Evolutionary conservation across 2,888 invertebrate genomes (phyloP).

Genomic region (Lycophotia porphyrea): DNA sequence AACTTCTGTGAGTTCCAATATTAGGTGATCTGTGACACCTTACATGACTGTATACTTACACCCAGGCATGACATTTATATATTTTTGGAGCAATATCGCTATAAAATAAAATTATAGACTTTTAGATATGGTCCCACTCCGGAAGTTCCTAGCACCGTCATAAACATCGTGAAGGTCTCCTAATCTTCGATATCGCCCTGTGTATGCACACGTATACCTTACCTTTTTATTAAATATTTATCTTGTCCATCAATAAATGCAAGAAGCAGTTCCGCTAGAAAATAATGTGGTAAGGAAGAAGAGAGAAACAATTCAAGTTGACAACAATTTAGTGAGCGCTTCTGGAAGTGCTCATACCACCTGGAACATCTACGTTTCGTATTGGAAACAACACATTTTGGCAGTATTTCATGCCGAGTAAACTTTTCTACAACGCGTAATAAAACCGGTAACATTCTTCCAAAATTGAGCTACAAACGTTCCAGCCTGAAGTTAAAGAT

Average conservation of each 20-base stretch:
- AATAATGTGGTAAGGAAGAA: not conserved
- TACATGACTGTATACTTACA: not conserved
- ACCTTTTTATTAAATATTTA: constrained; percentile 3
- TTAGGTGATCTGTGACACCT: not conserved
- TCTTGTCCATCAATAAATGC: not conserved
- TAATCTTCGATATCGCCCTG: constrained; percentile 30
- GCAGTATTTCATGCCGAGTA: not conserved
- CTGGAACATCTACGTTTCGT: not conserved
- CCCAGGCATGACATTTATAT: constrained; percentile 4
- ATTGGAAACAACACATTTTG: not conserved
- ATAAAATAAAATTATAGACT: constrained; percentile 16
- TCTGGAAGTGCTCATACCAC: not conserved
- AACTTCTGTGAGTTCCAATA: not conserved
- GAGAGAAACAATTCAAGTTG: not conserved
- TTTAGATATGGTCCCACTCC: constrained; percentile 1
- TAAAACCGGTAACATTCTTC: not conserved
- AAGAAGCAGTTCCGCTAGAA: not conserved
- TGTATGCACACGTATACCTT: not conserved
- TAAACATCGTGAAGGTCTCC: constrained; percentile 32
- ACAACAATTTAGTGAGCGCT: not conserved
- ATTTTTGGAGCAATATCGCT: constrained; percentile 1
- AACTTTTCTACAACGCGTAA: not conserved
- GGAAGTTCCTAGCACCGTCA: constrained; percentile 8
- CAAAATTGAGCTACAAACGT: constrained; percentile 1
- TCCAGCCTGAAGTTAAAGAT: constrained; percentile 30